Evolutionary conservation across 1,140 invertebrate genomes (phyloP), one percentile per base, ranked within the genome.

Genomic region (Nasonia giraulti): DNA sequence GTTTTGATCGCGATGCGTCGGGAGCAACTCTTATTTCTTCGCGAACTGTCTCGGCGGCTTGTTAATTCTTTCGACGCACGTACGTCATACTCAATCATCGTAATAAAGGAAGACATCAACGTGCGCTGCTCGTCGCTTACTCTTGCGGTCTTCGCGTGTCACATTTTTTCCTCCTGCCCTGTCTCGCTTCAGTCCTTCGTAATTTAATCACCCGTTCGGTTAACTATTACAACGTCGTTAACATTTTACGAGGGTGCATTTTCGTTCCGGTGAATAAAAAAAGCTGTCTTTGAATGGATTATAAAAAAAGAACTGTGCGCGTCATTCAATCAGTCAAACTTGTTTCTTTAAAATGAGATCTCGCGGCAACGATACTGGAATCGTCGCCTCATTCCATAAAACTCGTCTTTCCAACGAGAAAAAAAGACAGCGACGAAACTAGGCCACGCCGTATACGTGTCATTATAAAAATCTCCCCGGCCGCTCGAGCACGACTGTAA

Each of bases 91-190:
- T 77, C 75, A 47, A 77, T 77, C 75, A 50, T 77, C n/a, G 47
- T 55, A 50, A 77, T 77, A 77, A 77, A 77, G 75, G 17, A 47
- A 77, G 75, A 55, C 75, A 50, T 77, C 44, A 55, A 77, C 40
- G 23, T 55, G 40, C 8, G 14, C 33, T 37, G 4, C 7, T 77
- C 20, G 47, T 23, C 75, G 75, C 20, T 55, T 55, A 12, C 20
- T 77, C 55, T 62, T 62, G 55, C 20, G 55, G 55, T 62, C 44
- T 8, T 10, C 23, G n/a, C 69, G 12, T 31, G 23, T 33, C 27
- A 33, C 2, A 27, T 73, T 73, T 73, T 73, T 73, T 73, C 17
- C 33, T 73, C 69, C 33, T 23, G 2, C 27, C 14, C 27, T 44
- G 10, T 44, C 6, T 10, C 40, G 40, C 10, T 10, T 68, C 17